Base-by-base conservation (phyloP, 2,797 vertebrate genomes). In the Xiphorhynchus erythropygius region DNA sequence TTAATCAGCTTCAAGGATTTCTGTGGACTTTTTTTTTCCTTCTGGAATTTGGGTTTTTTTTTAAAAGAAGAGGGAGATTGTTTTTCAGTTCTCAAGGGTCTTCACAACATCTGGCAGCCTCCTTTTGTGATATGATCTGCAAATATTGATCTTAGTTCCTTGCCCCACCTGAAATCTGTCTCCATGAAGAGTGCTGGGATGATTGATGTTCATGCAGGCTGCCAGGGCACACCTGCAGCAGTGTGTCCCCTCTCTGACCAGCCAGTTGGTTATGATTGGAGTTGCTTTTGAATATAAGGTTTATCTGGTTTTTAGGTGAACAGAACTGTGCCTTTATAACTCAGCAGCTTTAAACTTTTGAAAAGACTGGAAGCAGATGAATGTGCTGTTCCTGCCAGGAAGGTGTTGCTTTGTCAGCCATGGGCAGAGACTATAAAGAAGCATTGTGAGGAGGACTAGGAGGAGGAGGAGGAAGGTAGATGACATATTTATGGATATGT, bases 401-500 rank as follows among this genome's bases (percentile, higher is more conserved):
- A 13, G 28, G 19, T 32, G 21, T 15, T 46, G 69, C 33, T 50
- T 10, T 63, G 5, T 33, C 47, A 53, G 4, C 24, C 18, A 10
- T 11, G 18, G 2, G 4, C n/a, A 17, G 50, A 44, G 25, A 55
- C 64, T 60, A 1, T 28, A 5, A 50, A 16, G 42, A 7, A 78
- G 11, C 10, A 0, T 3, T 7, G 17, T 13, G 59, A 73, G 39
- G 44, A 46, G 21, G 44, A 46, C 44, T 67, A 24, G 27, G 18
- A 11, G 10, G 49, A 6, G 21, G 16, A 27, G 39, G 27, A 37
- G 41, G 18, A 33, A 10, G 5, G 3, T 9, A 12, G 7, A 22
- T 46, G 11, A 10, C 7, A 2, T 18, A 3, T 28, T 27, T 10
- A 39, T 46, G 28, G 35, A 0, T 24, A 1, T 30, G 14, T 53